Evolutionary conservation across 64 coral and sea anemone genomes (phyloP).

Genomic region (Stichodactyla helianthus): DNA sequence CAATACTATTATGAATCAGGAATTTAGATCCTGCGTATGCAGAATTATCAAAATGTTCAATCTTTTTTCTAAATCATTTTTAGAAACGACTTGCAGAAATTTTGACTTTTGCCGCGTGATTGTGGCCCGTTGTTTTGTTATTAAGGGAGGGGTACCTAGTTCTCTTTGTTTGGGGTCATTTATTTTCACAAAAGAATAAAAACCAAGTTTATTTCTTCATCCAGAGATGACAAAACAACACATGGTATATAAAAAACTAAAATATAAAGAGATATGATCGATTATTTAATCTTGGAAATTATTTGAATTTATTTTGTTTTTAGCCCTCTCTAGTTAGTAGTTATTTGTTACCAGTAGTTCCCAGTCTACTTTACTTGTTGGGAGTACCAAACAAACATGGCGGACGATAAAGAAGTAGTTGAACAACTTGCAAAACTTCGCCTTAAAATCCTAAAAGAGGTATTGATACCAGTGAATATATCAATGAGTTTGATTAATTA

Average conservation of each 20-base stretch:
- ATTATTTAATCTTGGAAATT: neutral
- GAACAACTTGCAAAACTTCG: slow-evolving; percentile 69
- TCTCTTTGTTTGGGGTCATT: neutral
- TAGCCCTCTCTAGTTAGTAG: neutral
- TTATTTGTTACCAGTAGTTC: neutral
- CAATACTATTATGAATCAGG: neutral
- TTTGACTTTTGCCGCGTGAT: slow-evolving; percentile 16
- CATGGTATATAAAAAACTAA: too few relatives aligned
- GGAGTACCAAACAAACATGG: slow-evolving; percentile 40
- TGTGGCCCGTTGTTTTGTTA: neutral
- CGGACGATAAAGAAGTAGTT: slow-evolving; percentile 38
- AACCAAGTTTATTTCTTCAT: too few relatives aligned
- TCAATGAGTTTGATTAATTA: neutral
- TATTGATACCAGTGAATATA: neutral
- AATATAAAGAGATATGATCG: neutral
- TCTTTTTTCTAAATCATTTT: neutral
- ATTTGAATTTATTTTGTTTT: neutral
- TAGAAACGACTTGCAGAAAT: neutral
- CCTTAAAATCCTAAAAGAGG: slow-evolving; percentile 61
- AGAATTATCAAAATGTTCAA: neutral
- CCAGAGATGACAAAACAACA: too few relatives aligned
- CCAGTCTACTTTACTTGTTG: neutral
- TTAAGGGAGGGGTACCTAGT: neutral
- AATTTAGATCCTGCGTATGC: neutral
- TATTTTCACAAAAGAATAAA: too few relatives aligned